Conservation (phyloP, 2,888 invertebrate species). For the Sialis lutaria region DNA sequence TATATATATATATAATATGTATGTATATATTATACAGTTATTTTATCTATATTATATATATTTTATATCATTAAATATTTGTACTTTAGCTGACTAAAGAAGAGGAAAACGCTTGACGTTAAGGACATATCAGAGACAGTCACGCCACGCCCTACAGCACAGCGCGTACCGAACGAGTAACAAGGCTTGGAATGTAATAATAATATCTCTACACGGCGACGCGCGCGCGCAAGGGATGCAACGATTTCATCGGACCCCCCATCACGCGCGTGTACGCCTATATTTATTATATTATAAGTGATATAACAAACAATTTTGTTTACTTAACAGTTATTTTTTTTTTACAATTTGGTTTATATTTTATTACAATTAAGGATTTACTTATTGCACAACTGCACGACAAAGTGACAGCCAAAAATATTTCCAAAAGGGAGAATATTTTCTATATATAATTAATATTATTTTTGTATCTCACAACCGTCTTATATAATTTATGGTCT, state of each 20-base stretch:
- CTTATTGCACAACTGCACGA: constrained; percentile 14
- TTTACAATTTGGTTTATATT: constrained; percentile 1
- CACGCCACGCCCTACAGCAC: constrained; percentile 10
- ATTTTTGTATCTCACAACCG: constrained; percentile 6
- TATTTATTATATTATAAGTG: too few relatives aligned
- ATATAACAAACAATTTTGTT: constrained; percentile 1
- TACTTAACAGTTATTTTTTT: not conserved
- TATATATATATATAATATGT: too few relatives aligned
- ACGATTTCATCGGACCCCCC: too few relatives aligned
- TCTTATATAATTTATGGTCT: constrained; percentile 7
- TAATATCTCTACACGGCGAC: constrained; percentile 5
- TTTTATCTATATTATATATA: not conserved
- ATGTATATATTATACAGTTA: not conserved
- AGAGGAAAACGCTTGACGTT: constrained; percentile 22
- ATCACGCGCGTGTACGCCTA: too few relatives aligned
- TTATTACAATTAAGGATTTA: constrained; percentile 4
- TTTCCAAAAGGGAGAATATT: constrained; percentile 6
- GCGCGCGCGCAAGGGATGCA: not conserved
- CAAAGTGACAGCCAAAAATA: constrained; percentile 7
- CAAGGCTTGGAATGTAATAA: constrained; percentile 18
- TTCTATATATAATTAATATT: constrained; percentile 3
- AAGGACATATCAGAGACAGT: constrained; percentile 11
- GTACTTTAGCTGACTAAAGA: constrained; percentile 72
- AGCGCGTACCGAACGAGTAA: constrained; percentile 7
- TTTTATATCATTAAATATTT: constrained; percentile 37